These are phyloP conservation scores for Sympetrum striolatum DNA, from an alignment of 2,888 invertebrate species.

Conservation along the genomic window DNA sequence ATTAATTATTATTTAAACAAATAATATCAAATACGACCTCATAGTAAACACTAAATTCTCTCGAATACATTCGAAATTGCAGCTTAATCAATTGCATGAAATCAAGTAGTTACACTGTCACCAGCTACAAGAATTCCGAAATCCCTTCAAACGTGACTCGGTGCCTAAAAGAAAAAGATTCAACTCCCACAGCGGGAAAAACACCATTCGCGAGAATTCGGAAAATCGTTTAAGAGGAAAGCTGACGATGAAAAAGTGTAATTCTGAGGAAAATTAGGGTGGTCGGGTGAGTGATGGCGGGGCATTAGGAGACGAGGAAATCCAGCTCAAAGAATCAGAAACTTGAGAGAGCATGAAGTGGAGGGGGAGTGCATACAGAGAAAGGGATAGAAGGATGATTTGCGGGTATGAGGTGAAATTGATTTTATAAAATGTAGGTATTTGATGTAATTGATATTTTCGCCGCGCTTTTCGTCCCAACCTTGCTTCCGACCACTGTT, in stretches of 20 bases:
- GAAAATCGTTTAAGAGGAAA: background rate
- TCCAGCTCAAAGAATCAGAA: background rate
- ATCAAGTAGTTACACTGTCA: too few species aligned
- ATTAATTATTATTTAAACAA: too few species aligned
- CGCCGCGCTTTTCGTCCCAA: background rate
- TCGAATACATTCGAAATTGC: too few species aligned
- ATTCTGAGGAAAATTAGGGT: background rate
- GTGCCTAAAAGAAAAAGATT: too few species aligned
- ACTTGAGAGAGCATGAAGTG: background rate
- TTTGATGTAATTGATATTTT: background rate
- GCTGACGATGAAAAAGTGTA: background rate
- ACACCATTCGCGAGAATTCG: background rate
- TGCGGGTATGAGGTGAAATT: background rate
- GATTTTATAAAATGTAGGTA: background rate
- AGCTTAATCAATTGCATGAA: too few species aligned
- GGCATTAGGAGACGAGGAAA: background rate
- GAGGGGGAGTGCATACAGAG: background rate
- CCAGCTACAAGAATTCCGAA: too few species aligned
- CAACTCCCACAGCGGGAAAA: too few species aligned
- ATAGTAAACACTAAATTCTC: too few species aligned
- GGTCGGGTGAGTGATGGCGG: background rate
- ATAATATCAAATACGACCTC: too few species aligned
- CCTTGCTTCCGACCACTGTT: background rate
- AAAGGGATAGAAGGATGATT: background rate
- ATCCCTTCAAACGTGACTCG: too few species aligned